Base-by-base conservation (phyloP, 2,113 vertebrate species). In the Galbula dea region DNA sequence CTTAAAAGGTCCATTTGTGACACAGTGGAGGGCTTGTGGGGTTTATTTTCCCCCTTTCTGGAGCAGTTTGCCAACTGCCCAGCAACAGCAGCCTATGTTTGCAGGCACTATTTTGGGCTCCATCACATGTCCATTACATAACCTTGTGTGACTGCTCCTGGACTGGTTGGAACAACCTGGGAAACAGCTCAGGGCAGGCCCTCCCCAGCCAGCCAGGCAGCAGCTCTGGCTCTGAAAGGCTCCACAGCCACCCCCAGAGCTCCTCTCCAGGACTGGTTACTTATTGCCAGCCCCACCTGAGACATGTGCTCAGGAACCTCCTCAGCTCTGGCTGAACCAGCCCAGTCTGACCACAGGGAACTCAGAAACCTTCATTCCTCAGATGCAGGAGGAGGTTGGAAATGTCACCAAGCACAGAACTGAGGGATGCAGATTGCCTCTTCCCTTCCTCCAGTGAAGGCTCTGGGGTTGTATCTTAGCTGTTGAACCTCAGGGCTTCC, bases 101-200 rank as follows among this genome's bases (percentile, higher is more conserved):
- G 97, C 97, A 97, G 96, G 96, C 97, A 96, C 98, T 98, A 98
- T 98, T 98, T 98, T 98, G 95, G 97, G 98, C 97, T 96, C 74
- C 97, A 98, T 98, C 98, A 98, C 97, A 97, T 98, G 98, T 97
- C 97, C 96, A 97, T 98, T 98, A 98, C 97, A 98, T 98, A 98
- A 98, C 97, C 98, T 97, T 97, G 97, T 97, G 97, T 98, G 95
- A 98, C 97, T 97, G 98, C 97, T 98, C 97, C 97, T 97, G 97
- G 98, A 98, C 98, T 98, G 97, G 97, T 97, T 98, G 39, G 67
- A 97, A 97, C 98, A 98, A 98, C 97, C 97, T 98, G 97, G 97
- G 97, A 97, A 98, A 98, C 82, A 97, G 97, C 97, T 97, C 95
- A 97, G 91, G 94, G 97, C 97, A 79, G 96, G 91, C 95, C 95